Evolutionary conservation across 2,888 invertebrate genomes (phyloP), one percentile per base, ranked within the genome.

Genomic region (Mayetiola destructor): DNA sequence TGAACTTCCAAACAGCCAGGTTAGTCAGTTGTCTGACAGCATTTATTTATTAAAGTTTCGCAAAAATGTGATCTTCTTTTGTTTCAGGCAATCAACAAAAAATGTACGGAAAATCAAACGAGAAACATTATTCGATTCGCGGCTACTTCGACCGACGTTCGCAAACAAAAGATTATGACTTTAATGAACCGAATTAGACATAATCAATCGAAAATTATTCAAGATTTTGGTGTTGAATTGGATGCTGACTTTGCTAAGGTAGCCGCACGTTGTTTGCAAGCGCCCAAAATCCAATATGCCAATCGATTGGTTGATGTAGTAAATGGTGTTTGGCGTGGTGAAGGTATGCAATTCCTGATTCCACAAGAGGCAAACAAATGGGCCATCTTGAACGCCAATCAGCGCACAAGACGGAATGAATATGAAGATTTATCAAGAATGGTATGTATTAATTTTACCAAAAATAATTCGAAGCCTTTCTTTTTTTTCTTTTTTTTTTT

Each of bases 71-170:
- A 18, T 39, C 12, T 40, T 20, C 4, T 12, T 21, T 3, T 12
- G 10, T 55, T 55, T 10, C 23, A 56, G 56, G 35, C 32, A 57
- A 82, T 66, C 18, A 66, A 66, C 59, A 70, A 83, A 65, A 93
- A 93, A 69, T 76, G 96, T 66, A 85, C 82, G 8, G 87, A 91
- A 30, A 75, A 68, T 30, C 95, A 96, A 71, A 87, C 94, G 0
- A 75, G 85, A 0, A 80, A 77, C 0, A 93, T 99, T 91, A 93
- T 99, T 56, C 80, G 74, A 67, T 76, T 79, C 37, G 89, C 96
- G 0, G 95, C 96, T 0, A 84, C 90, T 0, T 77, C 81, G 1
- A 88, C 96, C 0, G 75, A 79, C 9, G 77, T 74, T 12, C 78
- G 97, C 20, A 87, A 88, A 67, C 61, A 70, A 0, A 93, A 91